Conservation (phyloP, 2,888 invertebrate genomes). For the Hermaeophaga mercurialis region DNA sequence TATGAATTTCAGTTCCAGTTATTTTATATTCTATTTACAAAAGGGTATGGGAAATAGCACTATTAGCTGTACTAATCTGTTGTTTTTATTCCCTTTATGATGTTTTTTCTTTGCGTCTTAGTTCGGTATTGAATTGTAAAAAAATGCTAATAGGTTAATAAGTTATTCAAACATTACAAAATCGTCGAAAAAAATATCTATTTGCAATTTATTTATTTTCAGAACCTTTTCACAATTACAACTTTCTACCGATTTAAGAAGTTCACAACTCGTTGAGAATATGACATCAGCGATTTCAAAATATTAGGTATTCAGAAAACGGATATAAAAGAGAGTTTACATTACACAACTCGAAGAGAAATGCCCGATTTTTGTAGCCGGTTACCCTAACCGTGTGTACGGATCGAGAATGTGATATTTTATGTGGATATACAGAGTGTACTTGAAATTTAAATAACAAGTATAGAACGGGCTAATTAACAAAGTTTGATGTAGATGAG, state of each 20-base stretch:
- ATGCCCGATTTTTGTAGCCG: slow-evolving; percentile 10
- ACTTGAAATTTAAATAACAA: not conserved
- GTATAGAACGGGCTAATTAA: too few species aligned
- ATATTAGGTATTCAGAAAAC: slow-evolving; percentile 16
- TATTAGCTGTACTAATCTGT: too few species aligned
- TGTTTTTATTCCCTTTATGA: too few species aligned
- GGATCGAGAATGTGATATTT: slow-evolving; percentile 10
- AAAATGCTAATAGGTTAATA: too few species aligned
- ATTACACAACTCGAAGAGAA: slow-evolving; percentile 21
- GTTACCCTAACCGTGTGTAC: slow-evolving; percentile 3
- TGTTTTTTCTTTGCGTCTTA: too few species aligned
- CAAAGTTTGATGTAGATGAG: too few species aligned
- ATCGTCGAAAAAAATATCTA: slow-evolving; percentile 7
- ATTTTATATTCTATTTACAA: too few species aligned
- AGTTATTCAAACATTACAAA: too few species aligned
- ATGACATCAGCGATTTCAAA: slow-evolving; percentile 12
- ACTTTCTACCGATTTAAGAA: slow-evolving; percentile 18
- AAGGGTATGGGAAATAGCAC: too few species aligned
- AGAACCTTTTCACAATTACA: slow-evolving; percentile 3
- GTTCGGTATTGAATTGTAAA: too few species aligned
- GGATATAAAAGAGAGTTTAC: slow-evolving; percentile 19
- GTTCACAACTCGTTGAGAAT: slow-evolving; percentile 3
- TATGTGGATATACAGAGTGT: not conserved
- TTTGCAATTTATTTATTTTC: slow-evolving; percentile 5
- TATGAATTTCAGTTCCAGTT: too few species aligned